Evolutionary conservation across 2,113 vertebrate genomes (phyloP).

Genomic region (Corythornis madagascariensis): DNA sequence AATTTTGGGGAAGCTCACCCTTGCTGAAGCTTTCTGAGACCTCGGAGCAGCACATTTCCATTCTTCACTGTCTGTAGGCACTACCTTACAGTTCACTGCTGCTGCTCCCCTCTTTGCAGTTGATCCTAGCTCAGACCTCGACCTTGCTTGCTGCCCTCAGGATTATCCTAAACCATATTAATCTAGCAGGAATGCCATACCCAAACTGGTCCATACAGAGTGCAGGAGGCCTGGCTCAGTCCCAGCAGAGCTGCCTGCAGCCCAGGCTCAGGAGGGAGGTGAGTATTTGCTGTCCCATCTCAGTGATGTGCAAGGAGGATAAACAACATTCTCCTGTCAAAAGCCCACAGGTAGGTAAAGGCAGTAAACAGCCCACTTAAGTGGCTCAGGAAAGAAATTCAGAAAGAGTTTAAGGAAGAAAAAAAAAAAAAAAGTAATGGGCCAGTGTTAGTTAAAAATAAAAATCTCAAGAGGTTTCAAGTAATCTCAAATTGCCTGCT

Average conservation of each 20-base stretch:
- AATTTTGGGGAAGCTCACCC: not conserved
- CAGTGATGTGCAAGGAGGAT: not conserved
- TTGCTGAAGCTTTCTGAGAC: not conserved
- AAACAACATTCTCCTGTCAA: not conserved
- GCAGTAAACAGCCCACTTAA: rapidly evolving
- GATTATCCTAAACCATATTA: not conserved
- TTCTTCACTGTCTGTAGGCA: not conserved
- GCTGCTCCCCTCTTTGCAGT: not conserved
- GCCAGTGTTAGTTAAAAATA: not conserved
- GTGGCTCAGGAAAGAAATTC: not conserved
- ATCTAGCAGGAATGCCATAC: not conserved
- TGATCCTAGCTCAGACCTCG: not conserved
- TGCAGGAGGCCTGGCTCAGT: not conserved
- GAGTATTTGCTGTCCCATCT: not conserved
- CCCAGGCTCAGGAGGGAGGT: rapidly evolving
- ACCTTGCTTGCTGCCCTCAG: not conserved
- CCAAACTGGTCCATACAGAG: not conserved
- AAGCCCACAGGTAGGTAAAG: not conserved
- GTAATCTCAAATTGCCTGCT: not conserved
- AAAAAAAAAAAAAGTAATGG: not conserved
- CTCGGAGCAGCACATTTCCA: not conserved
- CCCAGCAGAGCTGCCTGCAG: not conserved
- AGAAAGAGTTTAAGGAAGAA: not conserved
- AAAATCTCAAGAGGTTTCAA: not conserved
- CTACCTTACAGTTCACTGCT: not conserved